Percentiles rank a stretch among this genome's conserved stretches.
Conservation (phyloP, 2,797 vertebrate genomes). For the Helostoma temminkii region DNA sequence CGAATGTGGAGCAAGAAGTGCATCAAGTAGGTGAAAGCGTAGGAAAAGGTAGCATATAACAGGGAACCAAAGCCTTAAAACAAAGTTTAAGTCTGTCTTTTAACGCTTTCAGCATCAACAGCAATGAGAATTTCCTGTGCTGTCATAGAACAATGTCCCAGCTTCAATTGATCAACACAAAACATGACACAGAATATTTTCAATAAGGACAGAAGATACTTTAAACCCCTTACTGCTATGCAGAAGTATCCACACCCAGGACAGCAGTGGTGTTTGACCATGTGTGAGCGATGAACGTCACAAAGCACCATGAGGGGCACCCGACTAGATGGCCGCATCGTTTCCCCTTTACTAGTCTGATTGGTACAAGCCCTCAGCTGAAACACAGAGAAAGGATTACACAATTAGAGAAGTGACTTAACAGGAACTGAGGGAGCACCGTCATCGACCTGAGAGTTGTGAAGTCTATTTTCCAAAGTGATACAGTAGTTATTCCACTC, state of each 20-base stretch:
- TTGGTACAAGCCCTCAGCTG: constrained; percentile 90
- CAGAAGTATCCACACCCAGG: constrained; percentile 96
- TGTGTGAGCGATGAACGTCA: constrained; percentile 90
- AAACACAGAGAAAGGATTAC: neutral
- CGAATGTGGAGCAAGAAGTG: too few species aligned
- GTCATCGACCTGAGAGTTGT: neutral
- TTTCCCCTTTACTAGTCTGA: constrained; percentile 89
- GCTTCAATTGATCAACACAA: neutral
- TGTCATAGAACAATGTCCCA: too few species aligned
- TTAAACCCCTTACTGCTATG: constrained; percentile 83
- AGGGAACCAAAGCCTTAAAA: neutral
- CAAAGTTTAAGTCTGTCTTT: neutral
- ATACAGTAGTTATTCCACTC: neutral
- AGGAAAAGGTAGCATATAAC: neutral
- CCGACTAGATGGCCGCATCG: constrained; percentile 92
- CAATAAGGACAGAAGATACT: neutral
- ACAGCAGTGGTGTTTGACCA: constrained; percentile 97
- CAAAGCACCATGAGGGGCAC: constrained; percentile 95
- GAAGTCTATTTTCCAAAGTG: neutral
- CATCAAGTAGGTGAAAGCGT: neutral
- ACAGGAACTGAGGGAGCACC: neutral
- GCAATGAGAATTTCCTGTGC: too few species aligned
- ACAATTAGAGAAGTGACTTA: neutral
- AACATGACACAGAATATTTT: neutral
- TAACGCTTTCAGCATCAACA: too few species aligned